Evolutionary conservation across 2,113 vertebrate species (phyloP), one percentile per base, ranked within the genome.

Genomic region (Leptodactylus fuscus): DNA sequence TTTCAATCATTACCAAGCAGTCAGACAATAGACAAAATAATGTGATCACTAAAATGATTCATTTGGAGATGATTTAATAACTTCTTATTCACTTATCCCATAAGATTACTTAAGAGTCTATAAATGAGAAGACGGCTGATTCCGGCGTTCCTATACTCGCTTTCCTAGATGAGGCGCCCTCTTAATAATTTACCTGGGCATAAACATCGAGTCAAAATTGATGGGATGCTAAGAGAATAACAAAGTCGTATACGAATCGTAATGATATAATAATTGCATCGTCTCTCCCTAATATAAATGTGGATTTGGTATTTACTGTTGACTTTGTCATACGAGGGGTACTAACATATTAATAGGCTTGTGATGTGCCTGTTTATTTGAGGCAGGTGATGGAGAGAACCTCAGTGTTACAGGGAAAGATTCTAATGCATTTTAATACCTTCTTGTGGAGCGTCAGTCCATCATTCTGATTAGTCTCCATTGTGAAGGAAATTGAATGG

Each of bases 401-500:
- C n/a, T 48, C 53, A 32, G 71, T 46, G 48, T 48, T 75, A 22
- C 60, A 32, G 24, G 81, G 81, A 83, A 62, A 62, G 71, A 76
- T 83, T 75, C 75, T 46, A 75, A 76, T 83, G 82, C 82, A 76
- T 83, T 83, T 83, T 76, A 83, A 76, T 83, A 75, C 38, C 24
- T 75, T 22, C 53, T 49, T 48, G 55, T 48, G 82, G 65, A 76
- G 38, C 38, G 24, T 55, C 71, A 22, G 44, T 83, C 38, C 70
- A 83, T 76, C 36, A 48, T 62, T 65, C 41, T 83, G 71, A 62
- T 83, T 83, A 83, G 82, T 65, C 55, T 62, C 70, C 44, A 62
- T 83, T 83, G 82, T 75, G 51, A 76, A 65, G 70, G 53, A 83
- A 76, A 83, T 83, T 75, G 82, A 83, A 83, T 75, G 71, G 71